Base-by-base conservation (phyloP, 2,888 invertebrate species). In the Netelia inedita region DNA sequence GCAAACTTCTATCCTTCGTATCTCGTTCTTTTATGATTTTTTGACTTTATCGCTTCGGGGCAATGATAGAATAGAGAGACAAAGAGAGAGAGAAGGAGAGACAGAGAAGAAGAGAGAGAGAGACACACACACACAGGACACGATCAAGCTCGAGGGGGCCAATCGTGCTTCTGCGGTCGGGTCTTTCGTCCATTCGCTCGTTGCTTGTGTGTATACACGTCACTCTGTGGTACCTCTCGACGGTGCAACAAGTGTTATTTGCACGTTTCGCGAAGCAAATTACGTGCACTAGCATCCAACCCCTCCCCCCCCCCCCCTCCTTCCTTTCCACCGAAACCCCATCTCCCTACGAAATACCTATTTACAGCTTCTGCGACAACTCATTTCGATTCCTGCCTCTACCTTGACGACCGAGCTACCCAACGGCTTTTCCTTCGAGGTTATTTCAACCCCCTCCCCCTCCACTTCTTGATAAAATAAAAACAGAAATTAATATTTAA, bases 171-270 rank as follows among this genome's bases (percentile, higher is more conserved):
- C 23, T 14, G 72, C 43, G 57, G 80, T 74, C 28, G 57, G 61
- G 82, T 78, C 79, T 87, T 83, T 76, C 86, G 83, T 83, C 71
- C 86, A 65, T 79, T 75, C 53, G 57, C 72, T 79, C 71, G 74
- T 84, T 73, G 68, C 41, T 68, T 74, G 55, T 43, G 66, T 72
- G 61, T 50, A 50, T 53, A 71, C 53, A 63, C 41, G 23, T 69
- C 28, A 23, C 46, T 59, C 19, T 35, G 35, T 14, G 53, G 65
- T 19, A 5, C 46, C 28, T 79, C 78, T 68, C 72, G 14, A 55
- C 57, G 59, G 82, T 85, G 85, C 85, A 85, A 85, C 85, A 85
- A 85, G 85, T 85, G 85, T 85, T 85, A 82, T 85, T 85, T 85
- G 82, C 85, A 82, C 85, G 74, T 65, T 85, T 82, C 78, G 82